These are phyloP conservation scores for Ianthella basta DNA, from an alignment of 37 sponge, comb jelly and placozoan species.

Conservation along the genomic window DNA sequence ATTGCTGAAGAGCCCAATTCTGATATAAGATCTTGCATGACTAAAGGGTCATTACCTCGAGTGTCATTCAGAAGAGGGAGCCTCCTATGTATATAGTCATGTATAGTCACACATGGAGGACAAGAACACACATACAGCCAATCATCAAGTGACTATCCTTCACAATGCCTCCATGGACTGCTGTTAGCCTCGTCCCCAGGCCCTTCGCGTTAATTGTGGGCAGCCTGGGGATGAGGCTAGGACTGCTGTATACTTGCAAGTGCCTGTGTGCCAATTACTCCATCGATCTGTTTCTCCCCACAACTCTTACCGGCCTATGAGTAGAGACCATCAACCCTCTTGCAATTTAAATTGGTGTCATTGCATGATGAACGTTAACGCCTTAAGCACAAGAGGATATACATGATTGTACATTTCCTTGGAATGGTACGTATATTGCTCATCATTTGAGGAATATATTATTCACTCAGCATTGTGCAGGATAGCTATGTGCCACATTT, in stretches of 20 bases:
- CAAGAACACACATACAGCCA: too few species aligned
- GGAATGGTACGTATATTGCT: constrained; percentile 1
- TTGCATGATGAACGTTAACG: background rate
- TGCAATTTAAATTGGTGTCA: background rate
- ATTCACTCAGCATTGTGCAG: too few species aligned
- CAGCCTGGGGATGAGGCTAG: too few species aligned
- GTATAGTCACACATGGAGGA: background rate
- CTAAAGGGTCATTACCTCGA: constrained; percentile 41
- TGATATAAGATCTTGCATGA: constrained; percentile 37
- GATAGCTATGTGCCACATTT: too few species aligned
- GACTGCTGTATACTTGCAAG: too few species aligned
- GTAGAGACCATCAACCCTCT: constrained; percentile 14
- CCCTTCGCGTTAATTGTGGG: too few species aligned
- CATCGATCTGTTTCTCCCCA: background rate
- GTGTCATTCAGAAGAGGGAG: constrained; percentile 16
- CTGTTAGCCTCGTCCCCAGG: too few species aligned
- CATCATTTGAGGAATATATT: too few species aligned
- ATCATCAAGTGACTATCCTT: too few species aligned
- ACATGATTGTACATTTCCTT: constrained; percentile 30
- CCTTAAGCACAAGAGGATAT: constrained; percentile 44
- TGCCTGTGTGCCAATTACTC: too few species aligned
- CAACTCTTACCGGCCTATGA: constrained; percentile 34
- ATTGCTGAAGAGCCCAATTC: constrained; percentile 6
- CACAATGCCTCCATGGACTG: too few species aligned
- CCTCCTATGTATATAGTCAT: constrained; percentile 27